A percentile compares a stretch with the other conserved stretches of the same genome.
phyloP scores from a whole-genome alignment of 92 coral and sea anemone species.

The Epizoanthus ramosus region DNA sequence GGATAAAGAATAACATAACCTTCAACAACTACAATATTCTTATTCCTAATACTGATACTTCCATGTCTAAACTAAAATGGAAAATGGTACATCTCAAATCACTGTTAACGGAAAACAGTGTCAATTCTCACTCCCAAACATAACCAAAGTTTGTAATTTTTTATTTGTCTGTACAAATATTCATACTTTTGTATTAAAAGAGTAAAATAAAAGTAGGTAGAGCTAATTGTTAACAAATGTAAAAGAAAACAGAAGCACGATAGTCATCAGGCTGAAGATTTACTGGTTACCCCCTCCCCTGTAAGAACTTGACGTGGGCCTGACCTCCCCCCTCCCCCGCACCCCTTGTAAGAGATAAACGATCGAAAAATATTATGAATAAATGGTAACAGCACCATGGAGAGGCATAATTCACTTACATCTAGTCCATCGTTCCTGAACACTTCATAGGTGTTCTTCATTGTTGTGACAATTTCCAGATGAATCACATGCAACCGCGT shows the following conservation, averaged over 20 bases:
- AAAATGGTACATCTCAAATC: neutral
- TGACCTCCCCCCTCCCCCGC: no score
- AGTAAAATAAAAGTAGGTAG: no score
- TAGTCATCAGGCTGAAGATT: no score
- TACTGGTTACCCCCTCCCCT: no score
- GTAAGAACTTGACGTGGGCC: no score
- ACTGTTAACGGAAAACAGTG: neutral
- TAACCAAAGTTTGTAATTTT: no score
- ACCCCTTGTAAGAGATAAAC: no score
- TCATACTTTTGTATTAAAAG: no score
- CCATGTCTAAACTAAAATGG: neutral
- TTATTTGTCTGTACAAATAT: no score
- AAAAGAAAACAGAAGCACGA: no score
- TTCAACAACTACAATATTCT: neutral
- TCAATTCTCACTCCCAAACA: neutral
- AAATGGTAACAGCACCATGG: neutral
- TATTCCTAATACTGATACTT: neutral
- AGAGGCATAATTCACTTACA: slow-evolving; percentile 41
- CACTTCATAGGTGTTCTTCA: slow-evolving; percentile 94
- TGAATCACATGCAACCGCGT: slow-evolving; percentile 91
- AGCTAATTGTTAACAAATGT: no score
- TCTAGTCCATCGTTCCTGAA: slow-evolving; percentile 97
- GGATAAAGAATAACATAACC: slow-evolving; percentile 3
- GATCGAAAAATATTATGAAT: no score
- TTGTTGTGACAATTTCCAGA: slow-evolving; percentile 86